A percentile compares a stretch with the other conserved stretches of the same genome.
These are phyloP conservation scores for Cyanoramphus novaezelandiae DNA, from an alignment of 2,113 vertebrate species.

Conservation along the genomic window DNA sequence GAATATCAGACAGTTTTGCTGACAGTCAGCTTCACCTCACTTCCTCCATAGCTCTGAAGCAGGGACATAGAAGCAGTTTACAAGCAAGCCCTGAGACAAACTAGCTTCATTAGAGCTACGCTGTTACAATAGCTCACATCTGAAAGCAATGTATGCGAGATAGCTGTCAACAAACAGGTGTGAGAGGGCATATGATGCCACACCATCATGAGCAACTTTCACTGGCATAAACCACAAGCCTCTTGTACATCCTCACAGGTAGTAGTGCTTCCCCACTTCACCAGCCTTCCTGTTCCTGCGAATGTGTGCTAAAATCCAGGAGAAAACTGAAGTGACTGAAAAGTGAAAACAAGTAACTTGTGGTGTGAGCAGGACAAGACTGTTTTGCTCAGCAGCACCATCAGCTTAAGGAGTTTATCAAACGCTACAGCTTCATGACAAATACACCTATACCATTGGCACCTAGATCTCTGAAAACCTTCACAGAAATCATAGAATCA, in stretches of 20 bases:
- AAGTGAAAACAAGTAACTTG: not conserved
- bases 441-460: not conserved
- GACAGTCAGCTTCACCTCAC: not conserved
- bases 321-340: not conserved
- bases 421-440: not conserved
- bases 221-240: not conserved
- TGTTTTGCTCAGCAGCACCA: not conserved
- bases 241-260: not conserved
- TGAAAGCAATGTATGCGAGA: not conserved
- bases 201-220: not conserved
- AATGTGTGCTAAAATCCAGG: not conserved
- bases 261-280: not conserved
- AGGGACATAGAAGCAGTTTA: not conserved
- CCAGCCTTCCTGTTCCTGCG: not conserved
- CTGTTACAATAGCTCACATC: not conserved
- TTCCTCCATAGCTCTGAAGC: rapidly evolving
- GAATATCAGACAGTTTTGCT: not conserved
- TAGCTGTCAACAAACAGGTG: not conserved
- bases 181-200: not conserved
- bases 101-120: not conserved
- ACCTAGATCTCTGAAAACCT: not conserved
- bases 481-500: not conserved
- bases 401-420: not conserved
- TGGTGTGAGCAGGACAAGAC: not conserved
- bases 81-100: not conserved